phyloP scores from a whole-genome alignment of 2,797 vertebrate genomes.

The Syndactyla subalaris region DNA sequence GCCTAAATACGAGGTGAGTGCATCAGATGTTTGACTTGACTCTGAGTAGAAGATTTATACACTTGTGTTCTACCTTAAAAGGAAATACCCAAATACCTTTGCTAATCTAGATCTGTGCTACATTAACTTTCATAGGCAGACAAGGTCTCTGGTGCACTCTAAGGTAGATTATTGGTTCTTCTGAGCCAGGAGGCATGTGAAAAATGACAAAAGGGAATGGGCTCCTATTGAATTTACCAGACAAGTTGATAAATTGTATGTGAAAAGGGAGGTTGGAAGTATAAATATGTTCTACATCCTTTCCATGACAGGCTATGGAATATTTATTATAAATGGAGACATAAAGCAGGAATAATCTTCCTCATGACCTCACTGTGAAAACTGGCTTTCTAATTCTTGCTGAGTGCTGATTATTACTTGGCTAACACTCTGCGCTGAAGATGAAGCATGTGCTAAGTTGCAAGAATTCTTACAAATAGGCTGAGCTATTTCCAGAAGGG shows the following conservation, averaged over 20 bases:
- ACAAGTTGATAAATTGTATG: slow-evolving; percentile 46
- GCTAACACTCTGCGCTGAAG: slow-evolving; percentile 36
- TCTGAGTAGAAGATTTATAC: background rate
- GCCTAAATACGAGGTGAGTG: background rate
- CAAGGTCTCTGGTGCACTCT: background rate
- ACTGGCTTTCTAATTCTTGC: slow-evolving; percentile 57
- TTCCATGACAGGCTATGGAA: slow-evolving; percentile 41
- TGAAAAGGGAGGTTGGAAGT: slow-evolving; percentile 33
- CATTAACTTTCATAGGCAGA: background rate
- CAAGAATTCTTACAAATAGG: slow-evolving; percentile 49
- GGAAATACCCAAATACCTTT: slow-evolving; percentile 39
- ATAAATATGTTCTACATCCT: slow-evolving; percentile 61
- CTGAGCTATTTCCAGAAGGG: slow-evolving; percentile 54
- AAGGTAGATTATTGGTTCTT: background rate
- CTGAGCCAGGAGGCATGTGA: background rate
- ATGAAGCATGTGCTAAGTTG: slow-evolving; percentile 51
- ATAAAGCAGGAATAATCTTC: slow-evolving; percentile 66
- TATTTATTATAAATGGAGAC: slow-evolving; percentile 67
- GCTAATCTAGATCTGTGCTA: slow-evolving; percentile 3
- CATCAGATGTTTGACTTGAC: background rate
- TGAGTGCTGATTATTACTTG: slow-evolving; percentile 69
- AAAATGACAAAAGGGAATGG: slow-evolving; percentile 34
- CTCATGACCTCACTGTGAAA: slow-evolving; percentile 64
- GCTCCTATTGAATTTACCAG: slow-evolving; percentile 30
- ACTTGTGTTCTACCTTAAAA: background rate